phyloP scores from a whole-genome alignment of 2,797 vertebrate genomes.

The Euthynnus affinis region DNA sequence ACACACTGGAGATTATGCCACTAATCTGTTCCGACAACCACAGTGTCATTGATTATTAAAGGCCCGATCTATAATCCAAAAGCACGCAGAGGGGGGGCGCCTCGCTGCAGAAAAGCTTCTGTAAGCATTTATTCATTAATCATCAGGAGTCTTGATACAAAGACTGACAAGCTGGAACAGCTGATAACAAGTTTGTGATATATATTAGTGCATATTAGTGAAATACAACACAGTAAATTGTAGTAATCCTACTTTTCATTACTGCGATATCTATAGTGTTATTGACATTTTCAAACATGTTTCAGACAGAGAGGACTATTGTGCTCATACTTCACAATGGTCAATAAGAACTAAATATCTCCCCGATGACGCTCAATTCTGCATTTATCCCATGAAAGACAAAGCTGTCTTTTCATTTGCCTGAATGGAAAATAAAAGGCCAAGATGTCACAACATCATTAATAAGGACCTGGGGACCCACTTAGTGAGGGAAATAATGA shows the following conservation, averaged over 20 bases:
- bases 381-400: background rate
- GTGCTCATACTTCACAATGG: background rate
- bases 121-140: constrained; percentile 13
- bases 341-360: constrained; percentile 19
- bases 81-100: constrained; percentile 29
- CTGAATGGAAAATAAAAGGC: constrained; percentile 20
- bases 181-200: constrained; percentile 21
- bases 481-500: background rate
- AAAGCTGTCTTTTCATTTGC: constrained; percentile 6
- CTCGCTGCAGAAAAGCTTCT: constrained; percentile 7
- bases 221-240: background rate
- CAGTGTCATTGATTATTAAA: constrained; percentile 78
- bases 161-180: background rate
- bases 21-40: constrained; percentile 76
- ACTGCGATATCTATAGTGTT: background rate
- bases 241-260: background rate
- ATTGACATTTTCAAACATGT: constrained; percentile 45
- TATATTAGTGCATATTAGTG: background rate
- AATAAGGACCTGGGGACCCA: constrained; percentile 17
- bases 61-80: constrained; percentile 72
- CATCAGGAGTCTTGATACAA: constrained; percentile 5
- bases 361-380: constrained; percentile 1
- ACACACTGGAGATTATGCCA: constrained; percentile 70
- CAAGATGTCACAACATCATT: constrained; percentile 21
- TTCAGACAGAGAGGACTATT: background rate